A percentile compares a stretch with the other conserved stretches of the same genome.
These are phyloP conservation scores for Macaca nemestrina DNA, from an alignment of 2,113 vertebrate species.

Conservation along the genomic window DNA sequence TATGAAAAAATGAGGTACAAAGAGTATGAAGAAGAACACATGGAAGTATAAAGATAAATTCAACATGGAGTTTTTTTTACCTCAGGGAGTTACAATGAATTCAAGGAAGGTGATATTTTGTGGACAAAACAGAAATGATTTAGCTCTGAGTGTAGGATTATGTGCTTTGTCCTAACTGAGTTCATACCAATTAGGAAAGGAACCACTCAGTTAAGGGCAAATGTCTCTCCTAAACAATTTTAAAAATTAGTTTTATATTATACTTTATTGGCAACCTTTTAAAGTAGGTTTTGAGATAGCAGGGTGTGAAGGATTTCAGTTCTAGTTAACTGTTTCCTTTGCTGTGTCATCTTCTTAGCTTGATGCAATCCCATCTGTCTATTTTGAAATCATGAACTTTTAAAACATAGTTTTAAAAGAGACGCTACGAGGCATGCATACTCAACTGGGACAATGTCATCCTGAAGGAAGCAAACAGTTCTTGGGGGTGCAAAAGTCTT, in stretches of 20 bases:
- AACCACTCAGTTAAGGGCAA: neutral
- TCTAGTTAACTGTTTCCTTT: neutral
- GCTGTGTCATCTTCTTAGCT: neutral
- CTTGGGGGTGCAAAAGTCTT: neutral
- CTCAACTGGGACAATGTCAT: neutral
- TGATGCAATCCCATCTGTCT: neutral
- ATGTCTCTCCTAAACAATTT: neutral
- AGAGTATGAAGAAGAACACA: neutral
- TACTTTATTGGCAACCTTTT: no score
- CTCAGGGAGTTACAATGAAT: neutral
- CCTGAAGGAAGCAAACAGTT: neutral
- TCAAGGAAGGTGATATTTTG: neutral
- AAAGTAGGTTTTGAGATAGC: no score
- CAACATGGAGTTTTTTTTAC: neutral
- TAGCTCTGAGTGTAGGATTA: neutral
- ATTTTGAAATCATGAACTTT: neutral
- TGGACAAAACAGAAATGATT: neutral
- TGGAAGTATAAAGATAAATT: neutral
- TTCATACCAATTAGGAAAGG: neutral
- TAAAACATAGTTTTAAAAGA: neutral
- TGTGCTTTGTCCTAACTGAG: neutral
- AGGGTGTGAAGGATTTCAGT: no score
- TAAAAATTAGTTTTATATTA: neutral
- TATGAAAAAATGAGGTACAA: neutral
- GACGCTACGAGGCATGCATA: neutral